Conservation (phyloP, 2,888 invertebrate genomes). For the Imbricaverruca yamaguchii region DNA sequence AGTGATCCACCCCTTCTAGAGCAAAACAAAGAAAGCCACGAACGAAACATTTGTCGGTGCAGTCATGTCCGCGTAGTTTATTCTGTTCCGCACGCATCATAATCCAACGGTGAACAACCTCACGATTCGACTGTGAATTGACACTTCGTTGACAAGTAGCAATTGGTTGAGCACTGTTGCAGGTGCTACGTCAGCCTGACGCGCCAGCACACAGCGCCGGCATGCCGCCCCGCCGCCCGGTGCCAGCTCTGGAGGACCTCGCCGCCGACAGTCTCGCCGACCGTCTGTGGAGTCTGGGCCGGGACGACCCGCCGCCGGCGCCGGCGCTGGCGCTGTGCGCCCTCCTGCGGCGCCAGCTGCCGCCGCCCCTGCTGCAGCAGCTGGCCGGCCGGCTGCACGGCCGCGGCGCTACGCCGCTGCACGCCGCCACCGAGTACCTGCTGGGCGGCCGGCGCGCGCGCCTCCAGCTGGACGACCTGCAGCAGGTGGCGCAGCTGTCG, state of each 20-base stretch:
- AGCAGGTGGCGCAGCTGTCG: not conserved
- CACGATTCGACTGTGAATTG: too few relatives aligned
- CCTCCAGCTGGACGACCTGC: not conserved
- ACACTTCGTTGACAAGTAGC: too few relatives aligned
- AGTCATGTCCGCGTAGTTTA: too few relatives aligned
- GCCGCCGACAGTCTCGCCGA: not conserved
- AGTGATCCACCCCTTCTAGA: too few relatives aligned
- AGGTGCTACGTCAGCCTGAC: not conserved
- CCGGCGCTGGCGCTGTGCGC: not conserved
- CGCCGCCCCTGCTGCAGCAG: not conserved
- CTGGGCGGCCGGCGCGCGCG: constrained; percentile 8
- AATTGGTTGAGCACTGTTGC: too few relatives aligned
- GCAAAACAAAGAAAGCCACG: too few relatives aligned
- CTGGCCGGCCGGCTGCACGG: not conserved
- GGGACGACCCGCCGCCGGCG: too few relatives aligned
- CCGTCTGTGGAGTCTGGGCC: not conserved
- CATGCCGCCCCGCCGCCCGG: not conserved
- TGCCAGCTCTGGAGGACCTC: not conserved
- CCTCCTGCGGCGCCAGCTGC: not conserved
- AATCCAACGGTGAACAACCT: too few relatives aligned
- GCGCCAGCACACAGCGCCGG: not conserved
- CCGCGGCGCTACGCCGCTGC: not conserved
- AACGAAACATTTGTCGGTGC: too few relatives aligned
- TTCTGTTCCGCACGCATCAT: too few relatives aligned
- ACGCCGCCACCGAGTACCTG: not conserved